Conservation (phyloP, 1,140 invertebrate species). For the Trichoplusia ni region DNA sequence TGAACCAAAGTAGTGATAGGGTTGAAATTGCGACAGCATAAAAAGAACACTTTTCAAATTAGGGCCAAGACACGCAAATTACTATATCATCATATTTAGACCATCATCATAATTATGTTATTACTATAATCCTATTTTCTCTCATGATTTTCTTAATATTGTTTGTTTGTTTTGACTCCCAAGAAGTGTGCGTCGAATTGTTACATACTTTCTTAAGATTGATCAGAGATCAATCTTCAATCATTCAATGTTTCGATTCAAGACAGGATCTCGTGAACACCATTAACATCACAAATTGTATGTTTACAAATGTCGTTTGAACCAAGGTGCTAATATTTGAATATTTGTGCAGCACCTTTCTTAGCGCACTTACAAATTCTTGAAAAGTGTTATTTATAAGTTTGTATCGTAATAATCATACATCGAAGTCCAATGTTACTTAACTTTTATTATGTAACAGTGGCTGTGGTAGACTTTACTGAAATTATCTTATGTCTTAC, state of each 20-base stretch:
- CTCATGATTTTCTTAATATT: no score
- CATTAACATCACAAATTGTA: no score
- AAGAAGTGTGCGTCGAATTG: no score
- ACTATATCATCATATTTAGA: not conserved
- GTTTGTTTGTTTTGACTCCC: no score
- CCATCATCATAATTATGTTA: not conserved
- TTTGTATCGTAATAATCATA: slow-evolving; percentile 9
- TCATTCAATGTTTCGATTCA: no score
- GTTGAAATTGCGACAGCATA: no score
- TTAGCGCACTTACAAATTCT: not conserved
- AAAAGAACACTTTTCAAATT: not conserved
- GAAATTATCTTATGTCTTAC: not conserved
- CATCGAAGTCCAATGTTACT: slow-evolving; percentile 40
- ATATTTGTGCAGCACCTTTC: no score
- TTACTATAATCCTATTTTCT: not conserved
- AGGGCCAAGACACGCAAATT: not conserved
- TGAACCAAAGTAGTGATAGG: slow-evolving; percentile 24
- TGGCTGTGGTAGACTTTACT: slow-evolving; percentile 38
- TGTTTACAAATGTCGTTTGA: no score
- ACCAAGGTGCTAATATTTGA: no score
- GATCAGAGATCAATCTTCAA: no score
- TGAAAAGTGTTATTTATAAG: not conserved
- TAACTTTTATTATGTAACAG: slow-evolving; percentile 35
- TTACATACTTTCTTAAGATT: no score
- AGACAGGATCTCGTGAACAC: no score